phyloP scores from a whole-genome alignment of 2,113 vertebrate species.

The Phaethornis superciliosus region DNA sequence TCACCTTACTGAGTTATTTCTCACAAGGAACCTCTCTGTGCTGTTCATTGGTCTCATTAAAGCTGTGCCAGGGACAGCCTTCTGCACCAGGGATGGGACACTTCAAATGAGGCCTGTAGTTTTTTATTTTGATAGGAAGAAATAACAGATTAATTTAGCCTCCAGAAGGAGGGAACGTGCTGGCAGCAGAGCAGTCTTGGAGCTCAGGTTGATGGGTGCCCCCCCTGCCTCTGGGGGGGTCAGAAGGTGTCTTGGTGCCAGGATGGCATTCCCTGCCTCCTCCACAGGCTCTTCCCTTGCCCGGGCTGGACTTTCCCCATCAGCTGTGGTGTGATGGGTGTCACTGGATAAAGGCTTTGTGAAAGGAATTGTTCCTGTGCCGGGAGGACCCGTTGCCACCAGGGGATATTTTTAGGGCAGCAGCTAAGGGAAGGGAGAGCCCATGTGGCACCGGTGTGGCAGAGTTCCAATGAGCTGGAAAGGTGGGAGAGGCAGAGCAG shows the following conservation, averaged over 20 bases:
- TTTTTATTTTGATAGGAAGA: conserved; percentile 15
- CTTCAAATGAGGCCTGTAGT: not conserved
- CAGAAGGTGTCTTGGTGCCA: not conserved
- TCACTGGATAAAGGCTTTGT: not conserved
- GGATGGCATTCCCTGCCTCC: not conserved
- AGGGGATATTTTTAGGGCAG: not conserved
- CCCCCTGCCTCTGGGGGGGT: not conserved
- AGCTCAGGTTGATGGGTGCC: not conserved
- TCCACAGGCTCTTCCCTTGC: not conserved
- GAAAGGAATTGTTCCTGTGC: not conserved
- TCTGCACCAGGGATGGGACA: not conserved
- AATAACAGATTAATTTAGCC: conserved; percentile 36
- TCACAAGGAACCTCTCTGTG: rapidly evolving
- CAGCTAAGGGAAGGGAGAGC: not conserved
- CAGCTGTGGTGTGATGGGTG: not conserved
- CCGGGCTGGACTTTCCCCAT: not conserved
- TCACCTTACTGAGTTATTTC: not conserved
- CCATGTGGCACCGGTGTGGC: rapidly evolving
- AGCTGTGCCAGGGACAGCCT: not conserved
- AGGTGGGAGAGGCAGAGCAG: too few relatives aligned
- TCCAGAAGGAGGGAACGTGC: not conserved
- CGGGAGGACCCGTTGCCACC: not conserved
- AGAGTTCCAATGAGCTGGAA: not conserved
- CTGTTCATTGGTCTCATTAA: not conserved
- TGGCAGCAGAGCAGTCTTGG: not conserved